Conservation (phyloP, 2,888 invertebrate species). For the Pasiphila rectangulata region DNA sequence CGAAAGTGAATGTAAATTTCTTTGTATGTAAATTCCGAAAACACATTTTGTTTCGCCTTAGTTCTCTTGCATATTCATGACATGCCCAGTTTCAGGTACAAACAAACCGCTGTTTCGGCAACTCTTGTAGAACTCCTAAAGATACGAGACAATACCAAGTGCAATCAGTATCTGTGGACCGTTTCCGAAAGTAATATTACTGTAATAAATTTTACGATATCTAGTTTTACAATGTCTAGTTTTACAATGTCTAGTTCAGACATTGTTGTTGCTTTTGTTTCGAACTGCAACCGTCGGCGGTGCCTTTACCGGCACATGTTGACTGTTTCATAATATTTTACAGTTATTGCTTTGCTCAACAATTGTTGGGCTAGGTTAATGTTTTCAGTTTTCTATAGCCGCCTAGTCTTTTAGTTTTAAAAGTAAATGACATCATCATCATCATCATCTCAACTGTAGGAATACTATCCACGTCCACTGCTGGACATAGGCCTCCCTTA, state of each 20-base stretch:
- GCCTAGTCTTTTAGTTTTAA: too few relatives aligned
- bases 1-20: slow-evolving; percentile 16
- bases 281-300: slow-evolving; percentile 43
- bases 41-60: slow-evolving; percentile 9
- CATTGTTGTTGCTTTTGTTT: slow-evolving; percentile 46
- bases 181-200: slow-evolving; percentile 21
- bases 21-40: slow-evolving; percentile 22
- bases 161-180: slow-evolving; percentile 39
- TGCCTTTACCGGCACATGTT: slow-evolving; percentile 39
- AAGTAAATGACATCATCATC: too few relatives aligned
- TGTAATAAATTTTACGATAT: slow-evolving; percentile 48
- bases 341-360: slow-evolving; percentile 6
- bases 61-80: slow-evolving; percentile 49
- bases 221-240: slow-evolving; percentile 44
- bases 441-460: too few relatives aligned
- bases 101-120: slow-evolving; percentile 51
- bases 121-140: slow-evolving; percentile 50
- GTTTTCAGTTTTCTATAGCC: too few relatives aligned
- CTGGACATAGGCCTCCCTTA: too few relatives aligned
- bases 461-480: too few relatives aligned
- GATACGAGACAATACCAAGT: slow-evolving; percentile 50
- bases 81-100: slow-evolving; percentile 44
- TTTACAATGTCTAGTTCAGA: slow-evolving; percentile 7
- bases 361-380: too few relatives aligned
- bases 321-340: not conserved